A percentile compares a stretch with the other conserved stretches of the same genome.
phyloP scores from a whole-genome alignment of 2,113 vertebrate genomes.

The Tichodroma muraria region DNA sequence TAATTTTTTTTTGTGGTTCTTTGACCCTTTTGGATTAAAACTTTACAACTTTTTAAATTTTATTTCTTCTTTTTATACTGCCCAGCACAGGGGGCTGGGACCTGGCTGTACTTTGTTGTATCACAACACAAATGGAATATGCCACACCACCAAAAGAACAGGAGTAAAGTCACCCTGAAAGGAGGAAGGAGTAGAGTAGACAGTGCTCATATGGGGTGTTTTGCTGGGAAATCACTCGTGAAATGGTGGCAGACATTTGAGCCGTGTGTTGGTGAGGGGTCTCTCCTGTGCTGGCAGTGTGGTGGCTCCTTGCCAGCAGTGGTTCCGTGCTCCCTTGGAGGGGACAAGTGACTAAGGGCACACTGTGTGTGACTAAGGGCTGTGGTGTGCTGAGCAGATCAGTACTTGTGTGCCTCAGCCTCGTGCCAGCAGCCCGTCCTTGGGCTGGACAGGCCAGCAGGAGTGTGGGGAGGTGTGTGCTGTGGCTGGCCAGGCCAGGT shows the following conservation, averaged over 20 bases:
- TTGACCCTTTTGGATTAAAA: background rate
- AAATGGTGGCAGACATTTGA: background rate
- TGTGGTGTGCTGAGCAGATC: accelerated
- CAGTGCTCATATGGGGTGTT: accelerated
- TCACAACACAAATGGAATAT: background rate
- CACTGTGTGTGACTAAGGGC: too few relatives aligned
- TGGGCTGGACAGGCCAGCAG: background rate
- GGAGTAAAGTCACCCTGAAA: background rate
- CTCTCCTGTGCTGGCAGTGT: accelerated
- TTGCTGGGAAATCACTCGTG: background rate
- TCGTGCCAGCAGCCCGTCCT: accelerated
- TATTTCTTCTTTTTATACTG: background rate
- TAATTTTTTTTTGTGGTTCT: background rate
- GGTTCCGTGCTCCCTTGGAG: background rate
- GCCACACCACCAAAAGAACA: background rate
- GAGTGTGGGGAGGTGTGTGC: background rate
- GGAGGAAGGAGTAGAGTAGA: background rate
- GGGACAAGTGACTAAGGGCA: accelerated
- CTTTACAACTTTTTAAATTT: background rate
- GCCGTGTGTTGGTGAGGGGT: accelerated
- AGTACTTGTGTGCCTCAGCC: accelerated
- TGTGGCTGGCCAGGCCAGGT: accelerated
- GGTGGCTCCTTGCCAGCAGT: accelerated
- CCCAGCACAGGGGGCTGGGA: background rate
- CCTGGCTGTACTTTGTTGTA: background rate